Base-by-base conservation (phyloP, 1,140 invertebrate genomes). In the Coenobita brevimanus region DNA sequence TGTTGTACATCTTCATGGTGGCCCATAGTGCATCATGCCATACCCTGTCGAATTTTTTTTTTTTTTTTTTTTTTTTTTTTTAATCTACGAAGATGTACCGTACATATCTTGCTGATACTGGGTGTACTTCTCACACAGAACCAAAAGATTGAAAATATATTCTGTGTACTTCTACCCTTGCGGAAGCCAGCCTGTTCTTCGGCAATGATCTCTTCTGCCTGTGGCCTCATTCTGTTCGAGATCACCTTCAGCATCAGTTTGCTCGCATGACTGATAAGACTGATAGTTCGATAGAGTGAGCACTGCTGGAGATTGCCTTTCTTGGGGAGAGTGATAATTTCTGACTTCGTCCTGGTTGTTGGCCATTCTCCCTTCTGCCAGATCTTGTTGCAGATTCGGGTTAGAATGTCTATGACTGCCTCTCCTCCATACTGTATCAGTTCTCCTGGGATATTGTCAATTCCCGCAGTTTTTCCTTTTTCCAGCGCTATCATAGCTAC, bases 181-280 rank as follows among this genome's bases (percentile, higher is more conserved):
- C n/a, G 64, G 64, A 67, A 67, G 64, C 21, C 64, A 67, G 30
- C 64, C 64, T 67, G 64, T 67, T 67, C 64, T 67, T 67, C 64
- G n/a, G 64, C 64, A 4, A 10, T 67, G 30, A 67, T 67, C 30
- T 67, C 30, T 33, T 67, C 64, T 10, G 64, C 6, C 4, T 67
- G 64, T 10, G 64, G n/a, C 64, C 21, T n/a, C 64, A 67, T 24
- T 6, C 64, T 67, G 64, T 67, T 67, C 30, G n/a, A 67, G 64
- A 67, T 67, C 64, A 67, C 64, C n/a, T 67, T 67, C n/a, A 67
- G 64, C n/a, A 67, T 67, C n/a, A 67, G 6, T 67, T 24, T 67
- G 64, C n/a, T 67, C n/a, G 21, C 64, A 67, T 67, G 64, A 33
- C 6, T 33, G 64, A 33, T 67, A 67, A 67, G n/a, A 67, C 64